Percentiles rank a stretch among this genome's conserved stretches.
phyloP scores from a whole-genome alignment of 2,888 invertebrate species.

The Minunthozetes semirufus region DNA sequence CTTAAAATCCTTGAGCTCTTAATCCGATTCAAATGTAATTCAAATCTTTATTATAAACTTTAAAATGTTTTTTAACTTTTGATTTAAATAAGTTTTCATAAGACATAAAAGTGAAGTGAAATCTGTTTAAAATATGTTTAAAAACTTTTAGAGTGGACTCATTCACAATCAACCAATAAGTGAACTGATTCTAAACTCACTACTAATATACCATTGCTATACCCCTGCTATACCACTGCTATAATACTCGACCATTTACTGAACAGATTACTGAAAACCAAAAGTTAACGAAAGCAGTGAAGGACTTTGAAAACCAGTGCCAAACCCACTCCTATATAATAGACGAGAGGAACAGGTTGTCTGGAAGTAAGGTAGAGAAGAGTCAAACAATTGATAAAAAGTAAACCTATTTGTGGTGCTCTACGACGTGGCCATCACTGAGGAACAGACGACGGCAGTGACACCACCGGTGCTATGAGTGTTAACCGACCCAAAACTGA shows the following conservation, averaged over 20 bases:
- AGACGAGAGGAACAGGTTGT: slow-evolving; percentile 14
- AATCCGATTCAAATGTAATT: too few relatives aligned
- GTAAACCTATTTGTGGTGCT: neutral
- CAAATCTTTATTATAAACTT: too few relatives aligned
- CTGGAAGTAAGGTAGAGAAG: neutral
- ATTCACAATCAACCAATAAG: too few relatives aligned
- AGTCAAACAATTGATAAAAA: neutral
- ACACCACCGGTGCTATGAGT: slow-evolving; percentile 15
- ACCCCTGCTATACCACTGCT: too few relatives aligned
- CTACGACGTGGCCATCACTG: neutral
- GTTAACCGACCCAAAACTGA: slow-evolving; percentile 2
- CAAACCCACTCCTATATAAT: slow-evolving; percentile 21
- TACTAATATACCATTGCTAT: too few relatives aligned
- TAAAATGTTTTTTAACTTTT: too few relatives aligned
- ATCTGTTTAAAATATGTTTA: too few relatives aligned
- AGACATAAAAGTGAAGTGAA: too few relatives aligned
- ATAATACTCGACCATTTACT: neutral
- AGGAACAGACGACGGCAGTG: neutral
- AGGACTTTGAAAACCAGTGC: neutral
- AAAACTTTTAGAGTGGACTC: too few relatives aligned
- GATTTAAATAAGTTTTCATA: too few relatives aligned
- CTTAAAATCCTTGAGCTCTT: too few relatives aligned
- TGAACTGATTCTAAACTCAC: too few relatives aligned
- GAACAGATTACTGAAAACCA: neutral
- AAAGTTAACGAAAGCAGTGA: neutral